Conservation (phyloP, 2,888 invertebrate species). For the Congeria kusceri region DNA sequence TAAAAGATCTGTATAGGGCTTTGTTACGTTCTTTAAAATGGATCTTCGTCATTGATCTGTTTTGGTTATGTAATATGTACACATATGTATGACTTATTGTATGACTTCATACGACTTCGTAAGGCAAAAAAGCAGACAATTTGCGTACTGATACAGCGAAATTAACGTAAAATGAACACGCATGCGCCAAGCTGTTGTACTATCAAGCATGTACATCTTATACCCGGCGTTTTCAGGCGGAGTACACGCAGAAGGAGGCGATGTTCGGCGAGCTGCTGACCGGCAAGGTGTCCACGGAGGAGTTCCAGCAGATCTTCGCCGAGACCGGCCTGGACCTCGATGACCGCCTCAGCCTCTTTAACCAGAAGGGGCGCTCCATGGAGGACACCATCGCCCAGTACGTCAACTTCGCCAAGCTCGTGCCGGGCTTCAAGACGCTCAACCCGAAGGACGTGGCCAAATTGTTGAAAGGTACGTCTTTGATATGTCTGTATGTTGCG, state of each 20-base stretch:
- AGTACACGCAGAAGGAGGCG: conserved; percentile 53
- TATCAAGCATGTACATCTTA: no score
- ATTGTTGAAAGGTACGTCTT: conserved; percentile 64
- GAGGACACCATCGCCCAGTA: conserved; percentile 66
- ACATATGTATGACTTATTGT: no score
- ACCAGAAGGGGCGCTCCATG: conserved; percentile 59
- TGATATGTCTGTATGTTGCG: background rate
- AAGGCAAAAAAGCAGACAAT: no score
- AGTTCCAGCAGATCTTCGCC: conserved; percentile 67
- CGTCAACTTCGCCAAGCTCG: conserved; percentile 67
- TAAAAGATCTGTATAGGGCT: no score
- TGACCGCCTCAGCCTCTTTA: conserved; percentile 59
- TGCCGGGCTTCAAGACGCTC: conserved; percentile 68
- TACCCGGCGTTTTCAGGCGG: conserved; percentile 41
- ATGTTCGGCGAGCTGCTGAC: conserved; percentile 62
- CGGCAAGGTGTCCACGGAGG: conserved; percentile 57
- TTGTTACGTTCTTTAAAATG: no score
- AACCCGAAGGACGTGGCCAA: conserved; percentile 65
- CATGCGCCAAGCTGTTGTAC: no score
- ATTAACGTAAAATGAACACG: no score
- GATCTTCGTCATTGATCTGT: no score
- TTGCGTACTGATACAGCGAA: no score
- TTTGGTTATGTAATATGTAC: no score
- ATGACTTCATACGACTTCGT: no score
- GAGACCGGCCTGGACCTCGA: conserved; percentile 72